These are phyloP conservation scores for Cyrtonyx montezumae DNA, from an alignment of 2,113 vertebrate species.

Conservation along the genomic window DNA sequence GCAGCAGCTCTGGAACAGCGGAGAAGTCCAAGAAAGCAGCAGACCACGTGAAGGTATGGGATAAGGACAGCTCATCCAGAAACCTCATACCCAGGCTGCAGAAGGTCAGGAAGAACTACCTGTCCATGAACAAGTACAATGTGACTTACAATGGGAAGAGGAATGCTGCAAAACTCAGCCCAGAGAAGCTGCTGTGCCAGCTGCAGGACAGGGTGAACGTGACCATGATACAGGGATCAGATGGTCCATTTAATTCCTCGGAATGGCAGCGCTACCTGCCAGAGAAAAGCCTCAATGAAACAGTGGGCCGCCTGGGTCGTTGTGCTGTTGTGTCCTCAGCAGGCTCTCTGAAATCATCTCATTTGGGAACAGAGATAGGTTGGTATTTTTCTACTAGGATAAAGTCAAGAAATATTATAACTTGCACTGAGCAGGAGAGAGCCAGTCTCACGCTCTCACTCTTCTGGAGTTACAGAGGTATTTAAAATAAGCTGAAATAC, in stretches of 20 bases:
- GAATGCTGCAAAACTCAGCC: constrained; percentile 56
- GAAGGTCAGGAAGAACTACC: constrained; percentile 72
- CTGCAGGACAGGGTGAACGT: constrained; percentile 76
- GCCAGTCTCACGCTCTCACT: neutral
- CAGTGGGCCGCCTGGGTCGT: constrained; percentile 65
- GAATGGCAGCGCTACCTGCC: constrained; percentile 78
- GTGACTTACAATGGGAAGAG: constrained; percentile 75
- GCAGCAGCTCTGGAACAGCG: neutral
- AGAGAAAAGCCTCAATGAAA: constrained; percentile 65
- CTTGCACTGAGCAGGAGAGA: neutral
- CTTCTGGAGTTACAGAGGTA: neutral
- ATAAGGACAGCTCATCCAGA: constrained; percentile 79
- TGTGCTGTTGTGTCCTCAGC: constrained; percentile 86
- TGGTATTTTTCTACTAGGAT: constrained; percentile 26
- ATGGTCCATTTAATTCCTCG: constrained; percentile 74
- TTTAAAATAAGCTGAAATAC: neutral
- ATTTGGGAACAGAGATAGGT: constrained; percentile 84
- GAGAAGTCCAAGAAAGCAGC: constrained; percentile 22
- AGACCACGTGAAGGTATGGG: constrained; percentile 73
- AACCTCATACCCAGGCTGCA: constrained; percentile 76
- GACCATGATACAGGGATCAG: constrained; percentile 73
- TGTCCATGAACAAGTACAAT: constrained; percentile 79
- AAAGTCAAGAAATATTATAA: neutral
- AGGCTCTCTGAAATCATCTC: constrained; percentile 80
- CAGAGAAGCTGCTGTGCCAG: constrained; percentile 72